Percentiles rank a stretch among this genome's conserved stretches.
Evolutionary conservation across 1,140 invertebrate genomes (phyloP).

Genomic region (Diabrotica undecimpunctata): DNA sequence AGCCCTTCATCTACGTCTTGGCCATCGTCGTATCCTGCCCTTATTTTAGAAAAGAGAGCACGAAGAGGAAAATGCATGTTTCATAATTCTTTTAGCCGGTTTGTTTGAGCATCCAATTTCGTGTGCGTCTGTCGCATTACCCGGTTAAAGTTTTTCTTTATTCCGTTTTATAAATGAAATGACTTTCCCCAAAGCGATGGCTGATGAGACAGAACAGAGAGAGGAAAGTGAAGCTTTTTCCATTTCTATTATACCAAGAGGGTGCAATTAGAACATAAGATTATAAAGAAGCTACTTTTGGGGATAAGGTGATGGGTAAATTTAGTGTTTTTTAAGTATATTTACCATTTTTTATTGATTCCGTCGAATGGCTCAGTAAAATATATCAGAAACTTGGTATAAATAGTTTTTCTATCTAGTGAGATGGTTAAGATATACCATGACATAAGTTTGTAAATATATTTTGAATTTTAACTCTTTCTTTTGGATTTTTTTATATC

Average conservation of each 20-base stretch:
- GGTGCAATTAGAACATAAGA: no score
- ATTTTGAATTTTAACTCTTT: no score
- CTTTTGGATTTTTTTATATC: no score
- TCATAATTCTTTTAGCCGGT: conserved; percentile 11
- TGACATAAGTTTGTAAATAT: no score
- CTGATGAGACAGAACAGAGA: conserved; percentile 11
- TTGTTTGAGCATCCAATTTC: conserved; percentile 7
- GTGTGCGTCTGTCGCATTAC: conserved; percentile 6
- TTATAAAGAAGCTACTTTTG: no score
- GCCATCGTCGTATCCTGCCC: not conserved
- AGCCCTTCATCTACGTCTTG: not conserved
- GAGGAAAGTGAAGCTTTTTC: not conserved
- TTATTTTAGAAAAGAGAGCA: not conserved
- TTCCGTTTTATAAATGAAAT: conserved; percentile 9
- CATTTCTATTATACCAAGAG: not conserved
- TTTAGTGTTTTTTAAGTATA: no score
- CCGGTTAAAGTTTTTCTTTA: conserved; percentile 9
- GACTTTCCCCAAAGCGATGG: conserved; percentile 3
- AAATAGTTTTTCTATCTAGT: no score
- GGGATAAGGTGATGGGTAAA: no score
- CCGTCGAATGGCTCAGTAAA: no score
- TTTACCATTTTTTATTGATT: no score
- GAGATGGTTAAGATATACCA: no score
- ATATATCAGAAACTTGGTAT: no score
- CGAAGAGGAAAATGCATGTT: conserved; percentile 7